These are phyloP conservation scores for Salvelinus namaycush DNA, from an alignment of 2,113 vertebrate genomes.

Conservation along the genomic window DNA sequence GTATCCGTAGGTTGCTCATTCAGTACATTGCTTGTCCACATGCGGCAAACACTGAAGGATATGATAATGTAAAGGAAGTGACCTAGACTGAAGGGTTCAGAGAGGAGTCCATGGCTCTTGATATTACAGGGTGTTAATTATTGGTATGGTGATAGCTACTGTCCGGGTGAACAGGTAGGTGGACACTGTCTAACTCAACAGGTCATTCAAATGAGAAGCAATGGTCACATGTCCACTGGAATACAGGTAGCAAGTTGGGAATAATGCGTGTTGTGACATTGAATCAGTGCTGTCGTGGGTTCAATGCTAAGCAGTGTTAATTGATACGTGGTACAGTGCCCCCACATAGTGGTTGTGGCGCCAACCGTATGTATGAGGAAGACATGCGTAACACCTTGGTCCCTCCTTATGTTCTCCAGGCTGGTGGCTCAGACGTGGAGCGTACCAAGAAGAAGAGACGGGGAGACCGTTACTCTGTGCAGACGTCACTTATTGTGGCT, in stretches of 20 bases:
- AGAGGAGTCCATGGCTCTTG: background rate
- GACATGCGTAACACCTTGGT: conserved; percentile 49
- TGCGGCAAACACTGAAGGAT: too few relatives aligned
- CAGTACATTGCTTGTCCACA: too few relatives aligned
- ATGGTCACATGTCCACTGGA: background rate
- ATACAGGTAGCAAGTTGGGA: background rate
- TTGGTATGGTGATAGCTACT: background rate
- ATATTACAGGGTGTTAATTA: background rate
- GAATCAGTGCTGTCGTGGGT: conserved; percentile 19
- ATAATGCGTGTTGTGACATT: conserved; percentile 19
- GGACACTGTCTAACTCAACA: background rate
- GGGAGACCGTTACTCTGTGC: conserved; percentile 90
- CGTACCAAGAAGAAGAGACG: conserved; percentile 90
- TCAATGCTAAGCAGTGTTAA: conserved; percentile 28
- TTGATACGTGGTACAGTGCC: background rate
- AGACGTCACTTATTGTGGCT: conserved; percentile 94
- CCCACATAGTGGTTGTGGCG: background rate
- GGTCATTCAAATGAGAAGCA: background rate
- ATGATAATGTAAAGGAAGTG: too few relatives aligned
- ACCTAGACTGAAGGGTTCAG: background rate
- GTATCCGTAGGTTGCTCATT: background rate
- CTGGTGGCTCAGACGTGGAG: conserved; percentile 88
- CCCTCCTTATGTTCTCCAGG: conserved; percentile 71
- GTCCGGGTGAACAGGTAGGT: background rate
- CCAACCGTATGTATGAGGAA: conserved; percentile 22